Evolutionary conservation across 2,888 invertebrate species (phyloP).

Genomic region (Yponomeuta cagnagella): DNA sequence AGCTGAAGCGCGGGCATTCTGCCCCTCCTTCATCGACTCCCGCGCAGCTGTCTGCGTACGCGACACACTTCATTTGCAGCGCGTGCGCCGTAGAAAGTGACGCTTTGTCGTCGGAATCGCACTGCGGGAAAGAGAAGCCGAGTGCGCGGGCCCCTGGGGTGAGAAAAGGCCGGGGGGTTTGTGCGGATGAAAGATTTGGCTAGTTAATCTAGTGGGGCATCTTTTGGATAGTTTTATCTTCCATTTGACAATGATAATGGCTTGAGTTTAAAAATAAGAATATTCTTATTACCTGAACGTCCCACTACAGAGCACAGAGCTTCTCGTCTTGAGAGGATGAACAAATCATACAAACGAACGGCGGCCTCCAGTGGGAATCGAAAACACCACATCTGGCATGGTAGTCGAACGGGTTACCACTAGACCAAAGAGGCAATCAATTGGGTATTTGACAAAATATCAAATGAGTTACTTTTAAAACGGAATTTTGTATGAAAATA

Average conservation of each 20-base stretch:
- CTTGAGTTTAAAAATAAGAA: too few species aligned
- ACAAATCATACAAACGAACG: too few species aligned
- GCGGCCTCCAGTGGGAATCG: too few species aligned
- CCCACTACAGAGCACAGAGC: too few species aligned
- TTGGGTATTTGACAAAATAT: too few species aligned
- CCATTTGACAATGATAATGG: not conserved
- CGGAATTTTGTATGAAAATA: too few species aligned
- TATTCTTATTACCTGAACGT: too few species aligned
- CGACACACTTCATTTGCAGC: conserved; percentile 73
- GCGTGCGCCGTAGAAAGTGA: conserved; percentile 71
- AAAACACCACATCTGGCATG: too few species aligned
- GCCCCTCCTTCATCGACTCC: not conserved
- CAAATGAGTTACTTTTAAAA: too few species aligned
- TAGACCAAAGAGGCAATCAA: too few species aligned
- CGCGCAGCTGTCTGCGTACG: conserved; percentile 63
- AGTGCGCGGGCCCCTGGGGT: conserved; percentile 27
- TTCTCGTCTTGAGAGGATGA: too few species aligned
- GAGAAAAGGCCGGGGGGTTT: conserved; percentile 27
- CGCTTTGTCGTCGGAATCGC: conserved; percentile 56
- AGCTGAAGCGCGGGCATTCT: not conserved
- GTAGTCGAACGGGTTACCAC: too few species aligned
- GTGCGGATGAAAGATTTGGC: conserved; percentile 26
- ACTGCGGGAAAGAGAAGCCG: conserved; percentile 36
- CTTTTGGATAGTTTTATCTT: not conserved
- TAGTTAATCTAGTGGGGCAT: conserved; percentile 32